Conservation (phyloP, 1,140 invertebrate species). For the Scaptodrosophila lebanonensis region DNA sequence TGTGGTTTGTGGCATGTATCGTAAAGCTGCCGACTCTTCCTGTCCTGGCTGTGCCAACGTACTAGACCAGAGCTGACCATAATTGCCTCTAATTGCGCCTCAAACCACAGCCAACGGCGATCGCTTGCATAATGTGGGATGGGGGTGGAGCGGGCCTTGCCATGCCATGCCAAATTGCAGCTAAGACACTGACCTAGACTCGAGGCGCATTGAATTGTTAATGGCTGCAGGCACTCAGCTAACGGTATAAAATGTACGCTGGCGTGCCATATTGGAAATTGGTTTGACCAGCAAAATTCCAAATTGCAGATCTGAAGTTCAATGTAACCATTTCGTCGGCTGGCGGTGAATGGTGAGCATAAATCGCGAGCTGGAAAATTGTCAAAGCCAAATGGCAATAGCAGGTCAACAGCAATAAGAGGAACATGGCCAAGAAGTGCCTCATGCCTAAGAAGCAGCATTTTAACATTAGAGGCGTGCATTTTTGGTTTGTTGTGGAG, state of each 20-base stretch:
- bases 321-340: conserved; percentile 13
- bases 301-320: conserved; percentile 19
- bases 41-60: conserved; percentile 27
- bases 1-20: conserved; percentile 2
- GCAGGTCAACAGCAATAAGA: too few relatives aligned
- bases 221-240: conserved; percentile 27
- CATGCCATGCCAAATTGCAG: conserved; percentile 50
- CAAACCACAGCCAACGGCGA: background rate
- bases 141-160: too few relatives aligned
- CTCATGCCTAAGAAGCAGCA: too few relatives aligned
- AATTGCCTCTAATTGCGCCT: conserved; percentile 59
- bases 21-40: conserved; percentile 23
- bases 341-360: conserved; percentile 24
- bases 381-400: conserved; percentile 23
- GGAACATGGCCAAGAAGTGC: too few relatives aligned
- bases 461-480: too few relatives aligned
- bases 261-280: conserved; percentile 32
- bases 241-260: conserved; percentile 26
- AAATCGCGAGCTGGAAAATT: conserved; percentile 49
- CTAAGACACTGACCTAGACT: conserved; percentile 74
- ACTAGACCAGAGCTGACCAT: too few relatives aligned
- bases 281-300: background rate
- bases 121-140: conserved; percentile 31
- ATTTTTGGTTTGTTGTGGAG: too few relatives aligned
- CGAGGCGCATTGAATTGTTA: conserved; percentile 53